phyloP scores from a whole-genome alignment of 2,797 vertebrate genomes.

The Darevskia nairensis region DNA sequence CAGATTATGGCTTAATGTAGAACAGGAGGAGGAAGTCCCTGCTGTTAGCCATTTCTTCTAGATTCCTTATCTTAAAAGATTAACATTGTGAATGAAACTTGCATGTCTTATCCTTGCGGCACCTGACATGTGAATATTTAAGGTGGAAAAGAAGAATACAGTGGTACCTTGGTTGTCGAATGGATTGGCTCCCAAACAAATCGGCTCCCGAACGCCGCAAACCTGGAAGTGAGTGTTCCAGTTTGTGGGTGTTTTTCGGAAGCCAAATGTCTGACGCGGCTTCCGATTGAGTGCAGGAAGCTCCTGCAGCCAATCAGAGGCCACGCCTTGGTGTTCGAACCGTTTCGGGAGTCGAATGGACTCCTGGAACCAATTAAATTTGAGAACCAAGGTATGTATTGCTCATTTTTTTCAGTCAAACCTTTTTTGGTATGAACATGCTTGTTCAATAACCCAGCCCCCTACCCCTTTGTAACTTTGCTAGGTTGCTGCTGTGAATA shows the following conservation, averaged over 20 bases:
- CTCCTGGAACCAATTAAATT: too few species aligned
- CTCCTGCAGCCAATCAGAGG: too few species aligned
- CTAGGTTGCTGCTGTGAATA: background rate
- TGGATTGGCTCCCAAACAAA: too few species aligned
- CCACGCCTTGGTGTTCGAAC: too few species aligned
- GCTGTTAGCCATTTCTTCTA: background rate
- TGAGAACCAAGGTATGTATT: background rate
- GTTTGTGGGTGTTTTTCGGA: too few species aligned
- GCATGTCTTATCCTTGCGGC: background rate
- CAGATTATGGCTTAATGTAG: background rate
- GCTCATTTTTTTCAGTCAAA: background rate
- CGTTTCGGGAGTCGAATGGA: too few species aligned
- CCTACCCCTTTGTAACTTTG: background rate
- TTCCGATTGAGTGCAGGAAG: too few species aligned
- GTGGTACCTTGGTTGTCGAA: too few species aligned
- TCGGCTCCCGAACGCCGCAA: too few species aligned
- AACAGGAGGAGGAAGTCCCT: background rate
- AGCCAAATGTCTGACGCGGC: too few species aligned
- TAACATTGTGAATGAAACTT: background rate
- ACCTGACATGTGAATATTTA: background rate
- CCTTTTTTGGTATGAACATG: background rate
- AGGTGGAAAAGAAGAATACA: too few species aligned
- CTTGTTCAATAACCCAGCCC: background rate
- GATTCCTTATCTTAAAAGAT: background rate
- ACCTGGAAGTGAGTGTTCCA: too few species aligned